Percentiles rank a stretch among this genome's conserved stretches.
Conservation (phyloP, 2,888 invertebrate species). For the Tyria jacobaeae region DNA sequence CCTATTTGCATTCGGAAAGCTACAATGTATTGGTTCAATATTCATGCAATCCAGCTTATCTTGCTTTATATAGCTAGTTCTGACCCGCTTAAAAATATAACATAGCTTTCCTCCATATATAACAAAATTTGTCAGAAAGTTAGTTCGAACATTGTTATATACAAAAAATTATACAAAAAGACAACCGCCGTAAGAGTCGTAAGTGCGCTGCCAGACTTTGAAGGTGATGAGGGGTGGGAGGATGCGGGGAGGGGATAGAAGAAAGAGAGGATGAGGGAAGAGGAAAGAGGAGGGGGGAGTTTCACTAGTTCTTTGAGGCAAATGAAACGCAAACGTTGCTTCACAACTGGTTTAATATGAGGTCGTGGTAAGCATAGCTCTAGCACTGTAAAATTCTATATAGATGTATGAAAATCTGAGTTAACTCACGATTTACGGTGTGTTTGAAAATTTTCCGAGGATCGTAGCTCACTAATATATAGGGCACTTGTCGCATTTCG, state of each 20-base stretch:
- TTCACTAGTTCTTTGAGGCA: no score
- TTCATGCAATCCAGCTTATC: constrained; percentile 31
- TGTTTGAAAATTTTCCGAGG: background rate
- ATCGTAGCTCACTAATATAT: constrained; percentile 6
- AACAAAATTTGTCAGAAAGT: background rate
- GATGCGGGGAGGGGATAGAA: no score
- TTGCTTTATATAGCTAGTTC: constrained; percentile 8
- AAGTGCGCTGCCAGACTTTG: no score
- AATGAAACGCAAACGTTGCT: no score
- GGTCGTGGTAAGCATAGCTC: no score
- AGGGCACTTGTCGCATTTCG: background rate
- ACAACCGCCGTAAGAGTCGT: no score
- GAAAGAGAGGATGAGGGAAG: no score
- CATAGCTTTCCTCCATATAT: background rate
- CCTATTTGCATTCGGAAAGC: constrained; percentile 33
- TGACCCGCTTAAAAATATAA: constrained; percentile 5
- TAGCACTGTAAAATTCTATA: no score
- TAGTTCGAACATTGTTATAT: constrained; percentile 2
- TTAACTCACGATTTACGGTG: constrained; percentile 36
- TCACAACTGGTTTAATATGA: no score
- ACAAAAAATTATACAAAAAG: constrained; percentile 26
- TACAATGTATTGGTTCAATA: constrained; percentile 44
- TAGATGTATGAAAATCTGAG: constrained; percentile 37
- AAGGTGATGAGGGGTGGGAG: no score
- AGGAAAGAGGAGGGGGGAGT: no score